Evolutionary conservation across 2,113 vertebrate species (phyloP), one percentile per base, ranked within the genome.

Genomic region (Thunnus maccoyii): DNA sequence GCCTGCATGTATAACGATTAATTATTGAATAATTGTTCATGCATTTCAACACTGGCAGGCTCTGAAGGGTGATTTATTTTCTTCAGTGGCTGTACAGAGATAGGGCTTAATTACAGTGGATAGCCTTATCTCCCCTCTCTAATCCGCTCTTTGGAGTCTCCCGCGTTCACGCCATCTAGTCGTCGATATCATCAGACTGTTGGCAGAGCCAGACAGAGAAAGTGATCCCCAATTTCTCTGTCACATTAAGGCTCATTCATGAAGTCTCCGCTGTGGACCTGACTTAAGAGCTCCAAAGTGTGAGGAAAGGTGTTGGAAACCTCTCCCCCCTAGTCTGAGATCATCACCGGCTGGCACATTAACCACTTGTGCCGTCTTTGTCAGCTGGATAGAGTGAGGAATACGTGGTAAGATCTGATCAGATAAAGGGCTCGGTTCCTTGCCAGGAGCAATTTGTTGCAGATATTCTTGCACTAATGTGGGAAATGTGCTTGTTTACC

Each of bases 21-120:
- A 97, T 97, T 96, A 96, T 96, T 96, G 95, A 95, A 95, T 96
- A 96, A 97, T 97, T 97, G 96, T 96, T 96, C 93, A 93, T 94
- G 95, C 95, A 95, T 95, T 95, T 96, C 95, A 96, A 91, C 92
- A 92, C 92, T 91, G 89, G 91, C 94, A 88, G 94, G 92, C 94
- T 95, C 94, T 94, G 89, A 94, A 91, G 94, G 94, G 90, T 96
- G 94, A 97, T 97, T 96, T 96, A 96, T 97, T 96, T 94, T 94
- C 92, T 93, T 92, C 90, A 72, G 88, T 57, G 91, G 83, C 93
- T 84, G 93, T 91, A 89, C 14, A 85, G 89, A 93, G 91, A 93
- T 89, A 83, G 70, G 92, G 88, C 88, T 95, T 96, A 96, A 96
- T 97, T 96, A 95, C 93, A 83, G 93, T 94, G 92, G 94, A 94